Percentiles rank a stretch among this genome's conserved stretches.
These are phyloP conservation scores for Ophion ventricosus DNA, from an alignment of 2,888 invertebrate genomes.

Conservation along the genomic window DNA sequence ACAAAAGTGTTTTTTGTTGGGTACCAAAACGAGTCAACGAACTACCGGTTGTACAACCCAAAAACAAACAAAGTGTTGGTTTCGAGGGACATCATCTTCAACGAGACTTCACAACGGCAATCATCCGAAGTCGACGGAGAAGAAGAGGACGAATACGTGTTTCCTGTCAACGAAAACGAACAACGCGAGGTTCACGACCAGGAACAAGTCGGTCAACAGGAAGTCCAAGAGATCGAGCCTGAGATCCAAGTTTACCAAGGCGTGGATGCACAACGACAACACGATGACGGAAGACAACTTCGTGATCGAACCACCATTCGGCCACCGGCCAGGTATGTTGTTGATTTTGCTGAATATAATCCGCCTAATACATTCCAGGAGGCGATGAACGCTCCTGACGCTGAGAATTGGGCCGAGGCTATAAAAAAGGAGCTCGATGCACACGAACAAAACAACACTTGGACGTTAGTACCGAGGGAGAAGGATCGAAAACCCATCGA, in stretches of 20 bases:
- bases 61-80: background rate
- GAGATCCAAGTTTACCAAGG: too few species aligned
- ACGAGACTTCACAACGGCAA: background rate
- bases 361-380: conserved; percentile 54
- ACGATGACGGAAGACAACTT: too few species aligned
- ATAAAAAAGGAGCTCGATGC: conserved; percentile 41
- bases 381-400: conserved; percentile 45
- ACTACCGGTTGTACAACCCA: conserved; percentile 11
- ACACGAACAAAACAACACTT: conserved; percentile 41
- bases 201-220: too few species aligned
- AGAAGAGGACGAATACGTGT: background rate
- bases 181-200: too few species aligned
- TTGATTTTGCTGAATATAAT: conserved; percentile 55
- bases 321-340: conserved; percentile 33
- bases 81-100: conserved; percentile 6
- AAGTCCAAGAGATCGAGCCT: too few species aligned
- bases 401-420: conserved; percentile 36
- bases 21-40: background rate
- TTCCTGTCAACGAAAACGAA: too few species aligned
- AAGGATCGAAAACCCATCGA: conserved; percentile 45
- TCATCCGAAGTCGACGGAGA: too few species aligned
- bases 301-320: conserved; percentile 32
- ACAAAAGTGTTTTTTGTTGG: conserved; percentile 5
- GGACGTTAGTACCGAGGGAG: conserved; percentile 31
- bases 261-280: too few species aligned